Base-by-base conservation (phyloP, 2,888 invertebrate genomes). In the Eristalinus sepulchralis region DNA sequence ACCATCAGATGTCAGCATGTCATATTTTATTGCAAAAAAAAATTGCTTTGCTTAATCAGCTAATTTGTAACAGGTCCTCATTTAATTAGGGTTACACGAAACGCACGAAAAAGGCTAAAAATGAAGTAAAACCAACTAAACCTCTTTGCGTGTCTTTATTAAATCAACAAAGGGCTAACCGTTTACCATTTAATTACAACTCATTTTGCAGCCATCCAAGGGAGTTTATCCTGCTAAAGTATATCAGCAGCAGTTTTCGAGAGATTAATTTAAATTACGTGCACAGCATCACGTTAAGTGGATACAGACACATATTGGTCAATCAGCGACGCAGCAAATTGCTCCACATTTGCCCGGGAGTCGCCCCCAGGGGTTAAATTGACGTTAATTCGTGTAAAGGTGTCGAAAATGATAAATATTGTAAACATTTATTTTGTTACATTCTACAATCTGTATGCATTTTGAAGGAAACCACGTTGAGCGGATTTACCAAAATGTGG, bases 201-300 rank as follows among this genome's bases (percentile, higher is more conserved):
- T 13, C 57, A 57, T 57, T 57, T 57, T 27, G 57, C 57, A 27
- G 57, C 24, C 57, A 27, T 57, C 22, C 24, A 57, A 57, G 22
- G 57, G 24, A 11, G 11, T 22, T 57, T 24, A 57, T 57, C 57
- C 57, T 13, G 57, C 57, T 57, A 24, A 24, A 57, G 57, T 4
- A 57, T 57, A 57, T 27, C 57, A 57, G 24, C 57, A 10, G 57
- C 57, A 57, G 57, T 57, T 47, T 47, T 47, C 47, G 47, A 27
- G 57, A 57, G 24, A 67, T 67, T 67, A 67, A 55, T 67, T 67
- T 53, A 67, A 67, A 67, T 67, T 67, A 53, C 67, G 53, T 53
- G 67, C 67, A 67, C 47, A 67, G 53, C 31, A 67, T 31, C 53
- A 31, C 17, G 27, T n/a, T 53, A 55, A 67, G 31, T 67, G 53